These are phyloP conservation scores for Micropoecilia bifurca DNA, from an alignment of 2,797 vertebrate genomes.

Conservation along the genomic window DNA sequence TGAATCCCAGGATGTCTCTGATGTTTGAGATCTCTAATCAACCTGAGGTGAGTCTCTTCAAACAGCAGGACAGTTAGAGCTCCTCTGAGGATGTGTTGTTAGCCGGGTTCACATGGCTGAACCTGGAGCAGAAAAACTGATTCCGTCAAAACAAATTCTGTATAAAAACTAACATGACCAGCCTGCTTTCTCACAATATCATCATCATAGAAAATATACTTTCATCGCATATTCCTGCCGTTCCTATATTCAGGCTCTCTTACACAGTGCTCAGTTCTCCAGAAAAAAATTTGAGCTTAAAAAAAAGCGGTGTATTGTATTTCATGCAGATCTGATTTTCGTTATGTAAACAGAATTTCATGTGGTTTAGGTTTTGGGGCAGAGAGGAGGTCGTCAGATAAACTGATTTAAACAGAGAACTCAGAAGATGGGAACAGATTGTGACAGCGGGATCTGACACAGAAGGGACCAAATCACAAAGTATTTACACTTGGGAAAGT, in stretches of 20 bases:
- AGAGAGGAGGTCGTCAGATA: neutral
- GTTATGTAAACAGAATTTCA: neutral
- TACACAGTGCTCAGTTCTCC: neutral
- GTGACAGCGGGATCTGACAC: neutral
- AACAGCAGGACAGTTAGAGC: neutral
- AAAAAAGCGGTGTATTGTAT: neutral
- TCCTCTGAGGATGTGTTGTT: neutral
- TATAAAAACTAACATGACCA: neutral
- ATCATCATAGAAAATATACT: neutral
- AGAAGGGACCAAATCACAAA: neutral
- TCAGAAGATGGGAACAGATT: neutral
- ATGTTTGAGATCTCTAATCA: neutral
- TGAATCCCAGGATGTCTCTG: neutral
- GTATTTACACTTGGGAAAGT: neutral
- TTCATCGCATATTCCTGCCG: neutral
- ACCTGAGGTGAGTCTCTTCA: neutral
- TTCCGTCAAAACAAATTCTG: neutral
- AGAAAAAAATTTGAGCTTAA: neutral
- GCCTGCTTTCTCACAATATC: neutral
- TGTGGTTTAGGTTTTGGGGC: neutral
- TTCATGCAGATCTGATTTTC: neutral
- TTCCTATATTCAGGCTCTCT: neutral
- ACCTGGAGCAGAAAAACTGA: neutral
- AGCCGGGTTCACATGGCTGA: neutral
- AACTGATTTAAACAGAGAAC: neutral